Evolutionary conservation across 2,888 invertebrate species (phyloP).

Genomic region (Tromatobia lineatoria): DNA sequence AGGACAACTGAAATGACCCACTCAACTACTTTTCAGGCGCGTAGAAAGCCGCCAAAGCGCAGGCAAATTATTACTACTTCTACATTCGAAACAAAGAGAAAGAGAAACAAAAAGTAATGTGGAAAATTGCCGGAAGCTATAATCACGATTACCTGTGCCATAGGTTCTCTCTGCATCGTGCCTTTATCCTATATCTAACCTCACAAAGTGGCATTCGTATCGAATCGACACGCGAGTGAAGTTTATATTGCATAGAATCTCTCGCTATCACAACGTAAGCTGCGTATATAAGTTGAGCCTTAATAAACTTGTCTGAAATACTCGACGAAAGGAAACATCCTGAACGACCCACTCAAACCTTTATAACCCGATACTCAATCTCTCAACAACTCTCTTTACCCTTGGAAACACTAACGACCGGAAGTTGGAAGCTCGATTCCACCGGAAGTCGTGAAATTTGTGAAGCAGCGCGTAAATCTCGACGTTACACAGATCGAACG

Average conservation of each 20-base stretch:
- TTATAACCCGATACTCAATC: neutral
- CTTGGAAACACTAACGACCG: constrained; percentile 1
- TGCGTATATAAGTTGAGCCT: neutral
- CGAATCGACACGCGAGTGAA: constrained; percentile 15
- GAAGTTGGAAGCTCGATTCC: constrained; percentile 7
- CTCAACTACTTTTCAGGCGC: constrained; percentile 21
- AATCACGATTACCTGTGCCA: constrained; percentile 1
- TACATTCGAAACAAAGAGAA: neutral
- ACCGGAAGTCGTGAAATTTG: constrained; percentile 36
- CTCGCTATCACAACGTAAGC: neutral
- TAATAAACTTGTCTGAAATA: constrained; percentile 1
- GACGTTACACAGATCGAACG: neutral
- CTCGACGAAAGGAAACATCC: constrained; percentile 16
- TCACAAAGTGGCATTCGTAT: constrained; percentile 5
- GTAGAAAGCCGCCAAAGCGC: constrained; percentile 23
- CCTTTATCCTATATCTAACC: neutral
- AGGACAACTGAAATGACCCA: constrained; percentile 29
- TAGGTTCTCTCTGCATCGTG: neutral
- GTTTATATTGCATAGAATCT: neutral
- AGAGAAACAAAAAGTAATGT: constrained; percentile 23
- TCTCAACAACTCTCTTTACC: neutral
- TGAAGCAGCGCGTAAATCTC: constrained; percentile 5
- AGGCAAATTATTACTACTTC: neutral
- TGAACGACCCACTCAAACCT: neutral
- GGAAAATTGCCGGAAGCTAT: constrained; percentile 53